Conservation (phyloP, 1,140 invertebrate species). For the Batillaria attramentaria region DNA sequence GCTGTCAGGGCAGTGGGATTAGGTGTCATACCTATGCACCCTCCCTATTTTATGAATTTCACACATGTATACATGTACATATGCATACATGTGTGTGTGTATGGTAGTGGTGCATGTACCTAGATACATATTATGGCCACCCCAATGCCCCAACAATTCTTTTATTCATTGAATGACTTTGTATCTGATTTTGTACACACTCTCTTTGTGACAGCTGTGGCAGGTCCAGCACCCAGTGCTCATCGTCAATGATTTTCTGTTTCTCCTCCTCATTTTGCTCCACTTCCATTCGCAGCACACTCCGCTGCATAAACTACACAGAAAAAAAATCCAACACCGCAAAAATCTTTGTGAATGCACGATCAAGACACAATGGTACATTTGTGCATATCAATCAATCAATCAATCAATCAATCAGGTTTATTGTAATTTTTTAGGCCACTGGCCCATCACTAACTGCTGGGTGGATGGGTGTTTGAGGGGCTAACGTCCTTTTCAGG, state of each 20-base stretch:
- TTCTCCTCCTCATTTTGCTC: constrained; percentile 82
- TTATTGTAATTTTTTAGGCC: too few relatives aligned
- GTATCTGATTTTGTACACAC: constrained; percentile 67
- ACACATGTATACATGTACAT: not conserved
- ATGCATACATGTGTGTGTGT: not conserved
- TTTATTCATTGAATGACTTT: not conserved
- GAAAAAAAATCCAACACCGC: not conserved
- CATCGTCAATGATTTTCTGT: constrained; percentile 79
- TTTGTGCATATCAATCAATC: too few relatives aligned
- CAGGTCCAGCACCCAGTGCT: constrained; percentile 73
- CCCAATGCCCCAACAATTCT: not conserved
- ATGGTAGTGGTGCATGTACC: not conserved
- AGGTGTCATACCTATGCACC: not conserved
- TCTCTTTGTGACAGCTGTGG: constrained; percentile 75
- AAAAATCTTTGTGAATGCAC: not conserved
- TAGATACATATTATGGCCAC: too few relatives aligned
- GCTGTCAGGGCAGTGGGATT: too few relatives aligned
- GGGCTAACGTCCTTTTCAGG: too few relatives aligned
- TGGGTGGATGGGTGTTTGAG: too few relatives aligned
- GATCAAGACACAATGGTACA: not conserved
- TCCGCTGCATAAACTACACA: constrained; percentile 88
- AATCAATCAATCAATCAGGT: too few relatives aligned
- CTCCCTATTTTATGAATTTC: not conserved
- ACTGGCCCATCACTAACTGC: too few relatives aligned
- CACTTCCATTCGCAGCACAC: constrained; percentile 85